Evolutionary conservation across 2,797 vertebrate genomes (phyloP).

Genomic region (Diglossa cyanea): DNA sequence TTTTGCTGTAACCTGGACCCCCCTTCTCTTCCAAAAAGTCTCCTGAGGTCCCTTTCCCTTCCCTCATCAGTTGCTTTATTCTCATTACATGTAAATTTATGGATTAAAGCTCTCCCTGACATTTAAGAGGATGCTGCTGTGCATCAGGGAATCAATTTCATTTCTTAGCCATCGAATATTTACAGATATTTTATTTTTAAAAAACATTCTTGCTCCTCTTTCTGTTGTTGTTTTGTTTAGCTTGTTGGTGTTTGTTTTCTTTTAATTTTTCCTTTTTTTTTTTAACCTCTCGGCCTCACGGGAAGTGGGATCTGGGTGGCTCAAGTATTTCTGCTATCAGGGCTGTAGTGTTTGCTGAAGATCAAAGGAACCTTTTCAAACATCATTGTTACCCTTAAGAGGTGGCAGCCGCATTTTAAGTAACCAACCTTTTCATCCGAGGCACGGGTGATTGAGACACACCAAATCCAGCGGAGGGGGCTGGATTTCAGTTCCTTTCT

Average conservation of each 20-base stretch:
- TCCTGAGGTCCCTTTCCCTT: background rate
- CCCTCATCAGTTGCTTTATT: background rate
- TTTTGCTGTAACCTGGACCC: background rate
- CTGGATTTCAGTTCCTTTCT: background rate
- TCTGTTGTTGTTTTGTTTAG: background rate
- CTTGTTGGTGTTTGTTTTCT: background rate
- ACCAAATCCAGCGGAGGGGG: background rate
- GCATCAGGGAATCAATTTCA: background rate
- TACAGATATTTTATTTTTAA: background rate
- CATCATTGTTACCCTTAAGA: background rate
- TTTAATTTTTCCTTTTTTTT: background rate
- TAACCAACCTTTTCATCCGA: background rate
- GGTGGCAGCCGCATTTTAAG: background rate
- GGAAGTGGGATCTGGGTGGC: background rate
- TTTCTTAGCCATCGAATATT: background rate
- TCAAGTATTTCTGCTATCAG: background rate
- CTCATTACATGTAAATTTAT: background rate
- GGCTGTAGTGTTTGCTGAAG: background rate
- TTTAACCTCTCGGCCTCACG: background rate
- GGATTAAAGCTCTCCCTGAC: background rate
- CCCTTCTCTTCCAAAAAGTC: background rate
- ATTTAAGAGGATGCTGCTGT: background rate
- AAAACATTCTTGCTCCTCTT: background rate
- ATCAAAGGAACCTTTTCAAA: conserved; percentile 32
- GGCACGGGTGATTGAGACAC: background rate